A percentile compares a stretch with the other conserved stretches of the same genome.
These are phyloP conservation scores for Drosophila azteca DNA, from an alignment of 1,140 invertebrate species.

Conservation along the genomic window DNA sequence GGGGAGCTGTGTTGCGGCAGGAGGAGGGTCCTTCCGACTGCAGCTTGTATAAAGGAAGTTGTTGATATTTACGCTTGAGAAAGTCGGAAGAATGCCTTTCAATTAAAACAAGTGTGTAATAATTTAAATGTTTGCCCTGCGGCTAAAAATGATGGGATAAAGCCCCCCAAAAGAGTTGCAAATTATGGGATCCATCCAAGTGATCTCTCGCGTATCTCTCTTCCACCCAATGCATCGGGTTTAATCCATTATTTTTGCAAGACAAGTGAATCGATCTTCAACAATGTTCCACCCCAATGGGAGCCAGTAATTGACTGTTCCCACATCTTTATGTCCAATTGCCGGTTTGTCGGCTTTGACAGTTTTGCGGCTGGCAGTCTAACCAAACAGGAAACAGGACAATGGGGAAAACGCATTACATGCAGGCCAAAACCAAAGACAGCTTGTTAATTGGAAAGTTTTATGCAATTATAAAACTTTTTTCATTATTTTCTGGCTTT, in stretches of 20 bases:
- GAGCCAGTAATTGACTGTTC: constrained; percentile 44
- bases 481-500: constrained; percentile 76
- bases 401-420: constrained; percentile 25
- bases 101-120: constrained; percentile 72
- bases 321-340: constrained; percentile 60
- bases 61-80: constrained; percentile 75
- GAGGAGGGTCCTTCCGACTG: constrained; percentile 11
- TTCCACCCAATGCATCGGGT: background rate
- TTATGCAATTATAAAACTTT: constrained; percentile 81
- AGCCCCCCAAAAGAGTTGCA: background rate
- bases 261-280: no score
- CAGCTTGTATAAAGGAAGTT: constrained; percentile 70
- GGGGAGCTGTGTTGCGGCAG: constrained; percentile 30
- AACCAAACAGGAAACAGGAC: constrained; percentile 6
- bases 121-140: constrained; percentile 55
- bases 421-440: constrained; percentile 63
- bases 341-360: constrained; percentile 55
- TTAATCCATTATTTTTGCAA: no score
- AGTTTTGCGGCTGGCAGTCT: constrained; percentile 36
- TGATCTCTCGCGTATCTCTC: no score
- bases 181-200: constrained; percentile 25
- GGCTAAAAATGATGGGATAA: constrained; percentile 2
- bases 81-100: constrained; percentile 73
- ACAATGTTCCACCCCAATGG: no score
- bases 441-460: constrained; percentile 81